Percentiles rank a stretch among this genome's conserved stretches.
Conservation (phyloP, 64 coral and sea anemone genomes). For the Hydrozoanthus tunicans region DNA sequence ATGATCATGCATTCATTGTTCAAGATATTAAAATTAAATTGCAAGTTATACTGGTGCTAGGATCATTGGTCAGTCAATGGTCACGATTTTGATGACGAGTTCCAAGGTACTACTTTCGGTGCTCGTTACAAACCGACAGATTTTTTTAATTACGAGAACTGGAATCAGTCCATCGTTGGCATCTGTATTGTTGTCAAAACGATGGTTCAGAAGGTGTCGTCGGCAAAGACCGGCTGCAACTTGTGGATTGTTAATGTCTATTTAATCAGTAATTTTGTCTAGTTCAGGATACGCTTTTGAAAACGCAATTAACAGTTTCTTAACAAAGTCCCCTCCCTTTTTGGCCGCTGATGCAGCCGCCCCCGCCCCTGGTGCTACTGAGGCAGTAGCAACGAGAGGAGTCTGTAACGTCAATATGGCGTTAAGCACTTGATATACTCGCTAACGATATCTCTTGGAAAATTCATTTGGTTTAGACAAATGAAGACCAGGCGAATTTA, state of each 20-base stretch:
- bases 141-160: not conserved
- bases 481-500: not conserved
- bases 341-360: not conserved
- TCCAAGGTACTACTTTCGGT: not conserved
- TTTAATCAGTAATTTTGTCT: conserved; percentile 9
- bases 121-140: not conserved
- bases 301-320: not conserved
- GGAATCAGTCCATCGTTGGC: not conserved
- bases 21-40: too few species aligned
- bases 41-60: too few species aligned
- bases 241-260: not conserved
- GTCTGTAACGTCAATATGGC: not conserved
- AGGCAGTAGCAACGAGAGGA: not conserved
- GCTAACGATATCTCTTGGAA: not conserved
- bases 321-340: conserved; percentile 20
- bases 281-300: conserved; percentile 18
- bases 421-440: conserved; percentile 31
- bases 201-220: not conserved
- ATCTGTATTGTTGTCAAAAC: not conserved
- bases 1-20: too few species aligned
- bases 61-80: too few species aligned
- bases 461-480: not conserved
- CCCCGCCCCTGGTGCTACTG: not conserved
- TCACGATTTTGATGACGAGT: too few species aligned
- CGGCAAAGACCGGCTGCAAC: not conserved